These are phyloP conservation scores for Prolemur simus DNA, from an alignment of 2,113 vertebrate species.

Conservation along the genomic window DNA sequence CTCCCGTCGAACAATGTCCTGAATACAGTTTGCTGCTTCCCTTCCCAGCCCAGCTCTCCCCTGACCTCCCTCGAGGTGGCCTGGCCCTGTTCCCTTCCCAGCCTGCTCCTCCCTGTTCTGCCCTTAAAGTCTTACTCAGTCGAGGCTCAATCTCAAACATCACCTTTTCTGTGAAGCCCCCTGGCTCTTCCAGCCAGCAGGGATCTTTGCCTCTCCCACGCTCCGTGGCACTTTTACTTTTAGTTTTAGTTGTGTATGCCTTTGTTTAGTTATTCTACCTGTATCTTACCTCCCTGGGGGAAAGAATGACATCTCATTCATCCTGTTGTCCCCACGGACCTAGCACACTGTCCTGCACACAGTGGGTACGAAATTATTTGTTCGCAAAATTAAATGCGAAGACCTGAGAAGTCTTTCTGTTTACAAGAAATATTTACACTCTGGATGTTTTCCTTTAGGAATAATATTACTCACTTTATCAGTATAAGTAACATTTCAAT, in stretches of 20 bases:
- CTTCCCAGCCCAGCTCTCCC: neutral
- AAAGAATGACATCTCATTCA: neutral
- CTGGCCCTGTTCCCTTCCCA: neutral
- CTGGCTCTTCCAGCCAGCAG: neutral
- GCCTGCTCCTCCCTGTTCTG: neutral
- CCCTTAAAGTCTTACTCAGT: neutral
- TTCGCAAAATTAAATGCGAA: neutral
- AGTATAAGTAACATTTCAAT: neutral
- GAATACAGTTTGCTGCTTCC: neutral
- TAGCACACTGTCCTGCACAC: neutral
- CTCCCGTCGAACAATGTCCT: neutral
- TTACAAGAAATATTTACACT: neutral
- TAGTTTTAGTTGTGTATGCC: neutral
- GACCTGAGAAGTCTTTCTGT: neutral
- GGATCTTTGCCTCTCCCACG: neutral
- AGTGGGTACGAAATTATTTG: neutral
- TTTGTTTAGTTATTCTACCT: neutral
- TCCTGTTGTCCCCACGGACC: neutral
- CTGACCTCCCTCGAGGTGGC: neutral
- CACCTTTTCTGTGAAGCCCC: neutral
- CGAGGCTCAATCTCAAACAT: neutral
- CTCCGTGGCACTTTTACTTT: neutral
- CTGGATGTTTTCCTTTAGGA: neutral
- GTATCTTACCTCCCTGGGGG: neutral
- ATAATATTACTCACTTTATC: neutral